These are phyloP conservation scores for Nephrotoma flavescens DNA, from an alignment of 2,888 invertebrate genomes.

Conservation along the genomic window DNA sequence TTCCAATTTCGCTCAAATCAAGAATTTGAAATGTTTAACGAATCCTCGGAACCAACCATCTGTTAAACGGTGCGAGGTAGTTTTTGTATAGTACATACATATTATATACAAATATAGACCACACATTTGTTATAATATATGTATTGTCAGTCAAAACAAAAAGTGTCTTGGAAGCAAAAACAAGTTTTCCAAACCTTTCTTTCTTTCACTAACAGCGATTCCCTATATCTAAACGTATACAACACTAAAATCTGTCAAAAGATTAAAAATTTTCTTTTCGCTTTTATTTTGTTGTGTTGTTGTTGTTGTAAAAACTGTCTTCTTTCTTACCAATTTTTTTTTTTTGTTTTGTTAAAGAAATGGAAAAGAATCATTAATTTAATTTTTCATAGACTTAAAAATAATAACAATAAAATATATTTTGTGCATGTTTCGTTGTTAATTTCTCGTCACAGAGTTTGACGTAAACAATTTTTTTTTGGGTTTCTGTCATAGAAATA, in stretches of 20 bases:
- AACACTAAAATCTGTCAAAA: not conserved
- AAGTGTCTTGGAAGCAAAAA: not conserved
- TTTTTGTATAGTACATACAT: not conserved
- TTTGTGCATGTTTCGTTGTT: not conserved
- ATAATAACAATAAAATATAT: not conserved
- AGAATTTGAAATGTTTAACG: not conserved
- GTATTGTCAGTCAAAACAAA: not conserved
- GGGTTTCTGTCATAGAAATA: not conserved
- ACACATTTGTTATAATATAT: not conserved
- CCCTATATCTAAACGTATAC: not conserved
- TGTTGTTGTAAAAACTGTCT: not conserved
- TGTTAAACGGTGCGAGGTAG: not conserved
- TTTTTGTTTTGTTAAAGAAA: not conserved
- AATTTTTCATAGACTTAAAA: not conserved
- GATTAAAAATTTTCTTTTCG: not conserved
- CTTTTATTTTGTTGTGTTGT: not conserved
- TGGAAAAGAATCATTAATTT: not conserved
- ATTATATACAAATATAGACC: not conserved
- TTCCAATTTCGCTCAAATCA: not conserved
- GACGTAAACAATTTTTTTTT: not conserved
- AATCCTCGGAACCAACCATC: not conserved
- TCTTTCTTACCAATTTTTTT: not conserved
- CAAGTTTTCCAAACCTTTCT: not conserved
- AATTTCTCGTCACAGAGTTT: not conserved
- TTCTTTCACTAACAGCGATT: not conserved